A percentile compares a stretch with the other conserved stretches of the same genome.
phyloP scores from a whole-genome alignment of 2,888 invertebrate genomes.

The Amphipyra berbera region DNA sequence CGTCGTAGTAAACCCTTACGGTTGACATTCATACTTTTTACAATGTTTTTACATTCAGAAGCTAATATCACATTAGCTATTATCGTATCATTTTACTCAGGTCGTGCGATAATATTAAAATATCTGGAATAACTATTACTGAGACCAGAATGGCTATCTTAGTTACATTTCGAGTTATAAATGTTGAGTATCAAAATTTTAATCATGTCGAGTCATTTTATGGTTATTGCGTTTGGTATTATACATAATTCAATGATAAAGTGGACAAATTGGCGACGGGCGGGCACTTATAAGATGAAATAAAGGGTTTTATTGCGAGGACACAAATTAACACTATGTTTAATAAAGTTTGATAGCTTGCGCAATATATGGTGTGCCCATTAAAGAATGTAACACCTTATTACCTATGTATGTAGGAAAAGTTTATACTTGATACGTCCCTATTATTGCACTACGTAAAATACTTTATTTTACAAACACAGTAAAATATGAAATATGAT shows the following conservation, averaged over 20 bases:
- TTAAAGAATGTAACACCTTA: slow-evolving; percentile 25
- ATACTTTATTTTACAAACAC: no score
- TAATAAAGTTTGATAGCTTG: slow-evolving; percentile 23
- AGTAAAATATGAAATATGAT: no score
- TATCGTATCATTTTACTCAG: slow-evolving; percentile 22
- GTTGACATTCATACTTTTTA: slow-evolving; percentile 50
- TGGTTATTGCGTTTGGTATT: slow-evolving; percentile 9
- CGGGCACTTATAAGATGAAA: slow-evolving; percentile 5
- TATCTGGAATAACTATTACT: slow-evolving; percentile 22
- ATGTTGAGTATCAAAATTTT: slow-evolving; percentile 14
- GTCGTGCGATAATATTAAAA: slow-evolving; percentile 20
- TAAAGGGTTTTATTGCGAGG: slow-evolving; percentile 15
- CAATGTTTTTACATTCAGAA: slow-evolving; percentile 19
- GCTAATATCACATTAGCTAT: slow-evolving; percentile 23
- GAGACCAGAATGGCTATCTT: not conserved
- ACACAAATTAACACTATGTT: slow-evolving; percentile 21
- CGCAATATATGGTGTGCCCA: not conserved
- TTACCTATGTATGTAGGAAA: slow-evolving; percentile 4
- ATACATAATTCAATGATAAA: slow-evolving; percentile 11
- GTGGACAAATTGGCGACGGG: slow-evolving; percentile 21
- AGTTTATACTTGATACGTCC: slow-evolving; percentile 8
- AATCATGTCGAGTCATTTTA: slow-evolving; percentile 23
- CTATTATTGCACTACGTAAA: not conserved
- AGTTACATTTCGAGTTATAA: slow-evolving; percentile 14
- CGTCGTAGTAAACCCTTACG: slow-evolving; percentile 31